phyloP scores from a whole-genome alignment of 2,888 invertebrate genomes.

The Drosophila helvetica region DNA sequence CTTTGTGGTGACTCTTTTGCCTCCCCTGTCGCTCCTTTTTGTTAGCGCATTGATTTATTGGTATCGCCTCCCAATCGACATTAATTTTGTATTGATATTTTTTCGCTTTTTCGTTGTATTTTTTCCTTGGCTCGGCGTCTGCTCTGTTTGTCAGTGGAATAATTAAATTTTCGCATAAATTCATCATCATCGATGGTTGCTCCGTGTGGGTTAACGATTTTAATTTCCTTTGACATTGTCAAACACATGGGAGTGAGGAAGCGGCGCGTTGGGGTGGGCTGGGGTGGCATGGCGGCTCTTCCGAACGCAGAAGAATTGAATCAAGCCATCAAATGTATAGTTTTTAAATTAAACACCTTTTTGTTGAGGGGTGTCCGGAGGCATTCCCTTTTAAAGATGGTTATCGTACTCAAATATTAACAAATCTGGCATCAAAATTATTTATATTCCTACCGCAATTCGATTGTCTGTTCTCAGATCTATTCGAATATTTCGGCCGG shows the following conservation, averaged over 20 bases:
- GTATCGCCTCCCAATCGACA: slow-evolving; percentile 68
- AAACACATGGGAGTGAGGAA: slow-evolving; percentile 7
- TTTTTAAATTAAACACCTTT: no score
- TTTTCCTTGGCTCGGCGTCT: slow-evolving; percentile 5
- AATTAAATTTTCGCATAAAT: slow-evolving; percentile 77
- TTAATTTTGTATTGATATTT: slow-evolving; percentile 72
- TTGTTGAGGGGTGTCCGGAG: no score
- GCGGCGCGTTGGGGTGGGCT: no score
- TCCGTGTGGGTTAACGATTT: slow-evolving; percentile 54
- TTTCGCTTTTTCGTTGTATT: slow-evolving; percentile 20
- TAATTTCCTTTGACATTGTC: slow-evolving; percentile 68
- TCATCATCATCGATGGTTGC: slow-evolving; percentile 61
- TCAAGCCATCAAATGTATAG: not conserved
- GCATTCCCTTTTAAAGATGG: no score
- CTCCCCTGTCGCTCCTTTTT: slow-evolving; percentile 33
- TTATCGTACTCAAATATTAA: no score
- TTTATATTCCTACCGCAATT: no score
- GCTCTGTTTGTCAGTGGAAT: slow-evolving; percentile 68
- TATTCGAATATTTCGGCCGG: no score
- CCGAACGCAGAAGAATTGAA: no score
- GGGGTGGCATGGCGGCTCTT: no score
- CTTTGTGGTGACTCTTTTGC: slow-evolving; percentile 38
- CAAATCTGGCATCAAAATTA: no score
- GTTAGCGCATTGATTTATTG: slow-evolving; percentile 72
- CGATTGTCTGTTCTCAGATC: no score